Base-by-base conservation (phyloP, 2,888 invertebrate genomes). In the Punctoribates punctum region DNA sequence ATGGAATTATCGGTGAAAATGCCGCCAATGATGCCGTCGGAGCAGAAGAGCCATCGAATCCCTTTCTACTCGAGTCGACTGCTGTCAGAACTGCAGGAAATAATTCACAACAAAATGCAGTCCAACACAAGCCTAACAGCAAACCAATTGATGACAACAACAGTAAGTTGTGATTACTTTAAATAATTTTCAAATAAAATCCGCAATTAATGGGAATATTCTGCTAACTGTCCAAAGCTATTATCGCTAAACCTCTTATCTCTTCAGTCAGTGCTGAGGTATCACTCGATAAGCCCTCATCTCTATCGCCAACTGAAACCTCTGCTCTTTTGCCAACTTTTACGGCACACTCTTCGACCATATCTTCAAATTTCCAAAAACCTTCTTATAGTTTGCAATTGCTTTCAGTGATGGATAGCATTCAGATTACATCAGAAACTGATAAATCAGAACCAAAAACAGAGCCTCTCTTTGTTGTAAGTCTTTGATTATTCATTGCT, bases 1-100 rank as follows among this genome's bases (percentile, higher is more conserved):
- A 72, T 72, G 72, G 72, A 72, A 23, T 23, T 72, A 48, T 72
- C 72, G 42, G 17, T 72, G 46, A 72, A 72, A 48, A 48, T 72
- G 46, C 72, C 72, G 42, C 0, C 25, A 25, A 15, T 72, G 25
- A 27, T 46, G n/a, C 25, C 13, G 51, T 73, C 54, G 54, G 54
- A 54, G 13, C 25, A 25, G 29, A 51, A 20, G 54, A 46, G 15
- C 23, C 73, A 46, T 25, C 54, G 20, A n/a, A 72, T 72, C 6
- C 72, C 72, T 4, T 72, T 72, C 48, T 72, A 72, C n/a, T 72
- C 72, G 48, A 72, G 72, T 48, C 72, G 72, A 72, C 46, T 72
- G 72, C 27, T 72, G 27, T 72, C 72, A 25, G 72, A 72, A 46
- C 46, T 72, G 27, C 72, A 72, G 72, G 72, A 72, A 72, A 72